phyloP scores from a whole-genome alignment of 2,113 vertebrate species.

The Coptodon bakossiorum region DNA sequence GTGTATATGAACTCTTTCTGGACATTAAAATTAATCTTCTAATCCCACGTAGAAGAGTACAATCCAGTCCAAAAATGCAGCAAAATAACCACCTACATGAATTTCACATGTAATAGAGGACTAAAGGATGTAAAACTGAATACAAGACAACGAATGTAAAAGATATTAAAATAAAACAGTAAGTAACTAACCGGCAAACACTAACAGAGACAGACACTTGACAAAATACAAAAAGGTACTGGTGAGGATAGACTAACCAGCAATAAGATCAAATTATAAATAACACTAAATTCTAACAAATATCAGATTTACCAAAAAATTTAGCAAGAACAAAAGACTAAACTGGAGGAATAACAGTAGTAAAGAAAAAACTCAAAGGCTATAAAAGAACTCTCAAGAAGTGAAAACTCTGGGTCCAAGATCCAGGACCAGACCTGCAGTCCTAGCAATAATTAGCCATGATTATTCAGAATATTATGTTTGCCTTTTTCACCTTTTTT shows the following conservation, averaged over 20 bases:
- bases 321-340: background rate
- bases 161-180: background rate
- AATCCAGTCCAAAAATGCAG: background rate
- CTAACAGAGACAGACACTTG: background rate
- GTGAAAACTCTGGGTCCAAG: background rate
- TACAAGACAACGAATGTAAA: background rate
- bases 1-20: background rate
- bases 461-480: background rate
- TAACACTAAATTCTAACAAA: background rate
- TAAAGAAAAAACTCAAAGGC: background rate
- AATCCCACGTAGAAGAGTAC: background rate
- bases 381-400: background rate
- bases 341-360: background rate
- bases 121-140: background rate
- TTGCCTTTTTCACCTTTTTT: background rate
- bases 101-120: background rate
- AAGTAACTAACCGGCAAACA: background rate
- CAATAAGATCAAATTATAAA: background rate
- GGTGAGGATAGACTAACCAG: background rate
- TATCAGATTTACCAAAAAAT: accelerated
- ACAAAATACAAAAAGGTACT: accelerated
- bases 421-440: background rate
- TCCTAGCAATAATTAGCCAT: background rate
- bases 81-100: background rate
- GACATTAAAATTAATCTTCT: background rate